Conservation (phyloP, 2,888 invertebrate genomes). For the Choreutis nemorana region DNA sequence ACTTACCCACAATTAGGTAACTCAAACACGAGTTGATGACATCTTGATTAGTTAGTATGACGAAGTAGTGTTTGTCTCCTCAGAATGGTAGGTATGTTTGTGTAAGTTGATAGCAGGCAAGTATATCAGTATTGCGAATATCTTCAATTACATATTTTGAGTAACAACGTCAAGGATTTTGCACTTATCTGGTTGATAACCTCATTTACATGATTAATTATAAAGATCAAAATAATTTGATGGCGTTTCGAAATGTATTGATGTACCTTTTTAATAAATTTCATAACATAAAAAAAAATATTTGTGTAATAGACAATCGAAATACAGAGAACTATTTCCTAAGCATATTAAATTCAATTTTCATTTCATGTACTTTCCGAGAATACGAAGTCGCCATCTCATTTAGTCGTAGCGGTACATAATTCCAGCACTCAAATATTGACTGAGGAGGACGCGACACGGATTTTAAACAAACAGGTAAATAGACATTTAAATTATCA, state of each 20-base stretch:
- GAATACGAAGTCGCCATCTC: conserved; percentile 38
- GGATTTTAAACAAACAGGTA: conserved; percentile 58
- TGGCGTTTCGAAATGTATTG: conserved; percentile 6
- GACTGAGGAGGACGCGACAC: conserved; percentile 59
- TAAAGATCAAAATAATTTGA: background rate
- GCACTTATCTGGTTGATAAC: conserved; percentile 30
- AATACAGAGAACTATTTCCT: no score
- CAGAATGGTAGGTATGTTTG: conserved; percentile 56
- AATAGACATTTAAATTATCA: conserved; percentile 59
- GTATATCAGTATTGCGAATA: no score
- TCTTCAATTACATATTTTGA: conserved; percentile 51
- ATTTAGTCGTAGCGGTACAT: conserved; percentile 60
- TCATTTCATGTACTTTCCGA: conserved; percentile 6
- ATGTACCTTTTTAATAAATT: conserved; percentile 6
- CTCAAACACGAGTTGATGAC: conserved; percentile 30
- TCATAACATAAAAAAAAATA: no score
- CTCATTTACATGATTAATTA: conserved; percentile 13
- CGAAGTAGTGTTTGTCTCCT: conserved; percentile 50
- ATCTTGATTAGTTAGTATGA: conserved; percentile 48
- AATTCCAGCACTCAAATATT: conserved; percentile 58
- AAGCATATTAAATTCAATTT: no score
- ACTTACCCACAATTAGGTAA: no score
- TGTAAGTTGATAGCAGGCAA: conserved; percentile 23
- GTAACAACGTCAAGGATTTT: conserved; percentile 45
- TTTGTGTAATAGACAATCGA: no score